These are phyloP conservation scores for Megalops atlanticus DNA, from an alignment of 2,113 vertebrate genomes.

Conservation along the genomic window DNA sequence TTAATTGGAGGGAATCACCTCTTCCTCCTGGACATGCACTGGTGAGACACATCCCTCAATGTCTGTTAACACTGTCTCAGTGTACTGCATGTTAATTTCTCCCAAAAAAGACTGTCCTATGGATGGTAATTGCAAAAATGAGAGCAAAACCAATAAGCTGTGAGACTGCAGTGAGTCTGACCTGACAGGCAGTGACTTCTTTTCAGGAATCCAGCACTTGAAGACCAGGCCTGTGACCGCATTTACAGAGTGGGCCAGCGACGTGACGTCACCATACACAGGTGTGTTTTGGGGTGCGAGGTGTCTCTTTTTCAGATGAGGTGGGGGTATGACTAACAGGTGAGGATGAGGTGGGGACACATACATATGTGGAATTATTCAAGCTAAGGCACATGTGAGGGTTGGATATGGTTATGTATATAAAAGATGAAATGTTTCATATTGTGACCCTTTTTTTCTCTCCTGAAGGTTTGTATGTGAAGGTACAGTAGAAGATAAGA, in stretches of 20 bases:
- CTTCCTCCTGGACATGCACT: conserved; percentile 97
- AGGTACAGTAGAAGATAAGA: conserved; percentile 93
- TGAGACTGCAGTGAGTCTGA: not conserved
- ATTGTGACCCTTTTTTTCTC: not conserved
- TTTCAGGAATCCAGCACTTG: conserved; percentile 91
- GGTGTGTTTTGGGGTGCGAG: too few species aligned
- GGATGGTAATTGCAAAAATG: not conserved
- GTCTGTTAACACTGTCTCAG: not conserved
- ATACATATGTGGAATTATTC: not conserved
- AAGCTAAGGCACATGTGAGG: not conserved
- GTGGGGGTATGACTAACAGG: not conserved
- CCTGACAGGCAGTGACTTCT: not conserved
- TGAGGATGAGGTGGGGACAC: not conserved
- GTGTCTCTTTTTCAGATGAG: not conserved
- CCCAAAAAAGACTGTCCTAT: not conserved
- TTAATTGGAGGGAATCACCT: conserved; percentile 93
- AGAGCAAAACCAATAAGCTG: too few species aligned
- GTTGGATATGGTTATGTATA: conserved; percentile 12
- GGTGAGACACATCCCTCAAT: conserved; percentile 69
- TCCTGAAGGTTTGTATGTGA: conserved; percentile 87
- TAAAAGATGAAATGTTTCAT: not conserved
- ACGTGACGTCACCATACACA: conserved; percentile 90
- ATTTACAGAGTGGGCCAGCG: conserved; percentile 91
- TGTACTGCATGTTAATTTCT: not conserved
- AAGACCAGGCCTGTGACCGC: conserved; percentile 94